Base-by-base conservation (phyloP, 2,888 invertebrate species). In the Pristionchus fissidentatus region DNA sequence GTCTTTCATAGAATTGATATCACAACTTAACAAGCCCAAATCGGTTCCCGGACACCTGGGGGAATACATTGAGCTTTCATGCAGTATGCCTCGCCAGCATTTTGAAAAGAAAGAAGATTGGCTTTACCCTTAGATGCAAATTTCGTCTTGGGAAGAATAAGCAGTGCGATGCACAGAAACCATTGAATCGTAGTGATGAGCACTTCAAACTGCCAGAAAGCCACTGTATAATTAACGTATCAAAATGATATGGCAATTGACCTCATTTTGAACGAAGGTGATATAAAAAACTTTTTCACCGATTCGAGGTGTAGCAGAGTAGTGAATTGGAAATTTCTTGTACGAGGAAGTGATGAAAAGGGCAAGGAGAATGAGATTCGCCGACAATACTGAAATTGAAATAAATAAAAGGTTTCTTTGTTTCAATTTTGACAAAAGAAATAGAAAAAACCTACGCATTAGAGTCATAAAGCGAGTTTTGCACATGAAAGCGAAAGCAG, bases 121-220 rank as follows among this genome's bases (percentile, higher is more conserved):
- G 29, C 32, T 49, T 77, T 77, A 35, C 32, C 49, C 32, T 46
- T 19, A 35, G 35, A 43, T 8, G 73, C n/a, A 8, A 26, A 3
- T 73, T 29, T 66, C 38, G 32, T 19, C n/a, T n/a, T n/a, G n/a
- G n/a, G n/a, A n/a, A n/a, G 19, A 1, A 77, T 49, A 0, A 77
- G 46, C 22, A 49, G 49, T 5, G 4, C 13, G 29, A 49, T 5
- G 49, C 49, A 77, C 19, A 52, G 26, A 1, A 77, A 2, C 49
- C 46, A 77, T 15, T 77, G 75, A 4, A 77, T 22, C 29, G 75
- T 15, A 19, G 75, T 49, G 22, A 77, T 46, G 8, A 77, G 10
- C 26, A 77, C 32, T 29, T 77, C 75, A 3, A 77, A 77, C 8
- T 77, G 75, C 75, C 75, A 77, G 75, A 77, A 77, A 7, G 49